Evolutionary conservation across 2,888 invertebrate species (phyloP).

Genomic region (Cataglyphis rosenhaueri): DNA sequence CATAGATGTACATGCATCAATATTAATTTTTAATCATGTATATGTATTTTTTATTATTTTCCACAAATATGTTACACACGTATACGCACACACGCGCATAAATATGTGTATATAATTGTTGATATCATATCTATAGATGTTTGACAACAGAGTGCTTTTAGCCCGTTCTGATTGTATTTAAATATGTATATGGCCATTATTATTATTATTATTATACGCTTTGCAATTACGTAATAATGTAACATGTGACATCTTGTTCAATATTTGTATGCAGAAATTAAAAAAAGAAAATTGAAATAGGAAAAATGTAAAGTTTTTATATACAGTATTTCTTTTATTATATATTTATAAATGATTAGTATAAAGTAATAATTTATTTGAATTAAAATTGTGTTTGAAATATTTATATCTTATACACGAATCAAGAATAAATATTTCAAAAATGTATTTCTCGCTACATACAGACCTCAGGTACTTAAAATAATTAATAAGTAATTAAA

Average conservation of each 20-base stretch:
- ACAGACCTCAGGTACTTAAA: background rate
- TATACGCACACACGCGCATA: background rate
- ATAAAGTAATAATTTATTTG: background rate
- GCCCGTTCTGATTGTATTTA: background rate
- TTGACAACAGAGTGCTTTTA: background rate
- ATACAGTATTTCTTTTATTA: background rate
- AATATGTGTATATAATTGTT: background rate
- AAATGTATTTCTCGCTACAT: background rate
- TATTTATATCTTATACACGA: background rate
- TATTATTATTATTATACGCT: background rate
- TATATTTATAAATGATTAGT: background rate
- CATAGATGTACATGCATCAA: background rate
- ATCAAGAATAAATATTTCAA: background rate
- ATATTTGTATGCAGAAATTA: background rate
- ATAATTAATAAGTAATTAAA: background rate
- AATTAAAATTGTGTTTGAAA: conserved; percentile 1
- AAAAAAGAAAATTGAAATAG: background rate
- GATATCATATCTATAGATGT: background rate
- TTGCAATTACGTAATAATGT: background rate
- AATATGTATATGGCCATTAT: background rate
- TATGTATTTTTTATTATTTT: background rate
- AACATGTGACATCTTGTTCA: background rate
- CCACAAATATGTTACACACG: background rate
- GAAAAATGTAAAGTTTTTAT: background rate
- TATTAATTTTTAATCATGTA: background rate